phyloP scores from a whole-genome alignment of 2,888 invertebrate species.

The Strigamia maritima region DNA sequence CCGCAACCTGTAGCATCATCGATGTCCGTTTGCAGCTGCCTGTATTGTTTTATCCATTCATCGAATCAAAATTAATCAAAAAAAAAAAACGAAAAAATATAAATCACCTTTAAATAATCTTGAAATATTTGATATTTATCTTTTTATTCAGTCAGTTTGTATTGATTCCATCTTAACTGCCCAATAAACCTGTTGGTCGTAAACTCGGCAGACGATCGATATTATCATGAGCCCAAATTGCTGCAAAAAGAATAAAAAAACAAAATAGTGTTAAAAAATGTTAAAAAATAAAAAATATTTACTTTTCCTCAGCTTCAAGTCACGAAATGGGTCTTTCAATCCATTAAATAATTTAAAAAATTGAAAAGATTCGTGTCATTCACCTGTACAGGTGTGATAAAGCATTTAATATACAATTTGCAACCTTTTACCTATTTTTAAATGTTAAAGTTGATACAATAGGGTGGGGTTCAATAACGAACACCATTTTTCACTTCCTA shows the following conservation, averaged over 20 bases:
- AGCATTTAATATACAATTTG: too few relatives aligned
- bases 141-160: neutral
- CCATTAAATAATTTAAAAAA: neutral
- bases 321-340: neutral
- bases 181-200: constrained; percentile 9
- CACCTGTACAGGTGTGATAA: too few relatives aligned
- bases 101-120: neutral
- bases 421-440: too few relatives aligned
- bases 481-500: too few relatives aligned
- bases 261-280: neutral
- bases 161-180: constrained; percentile 1
- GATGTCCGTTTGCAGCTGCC: too few relatives aligned
- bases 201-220: neutral
- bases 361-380: neutral
- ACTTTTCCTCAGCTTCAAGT: neutral
- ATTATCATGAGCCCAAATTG: neutral
- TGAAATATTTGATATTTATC: neutral
- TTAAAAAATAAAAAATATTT: neutral
- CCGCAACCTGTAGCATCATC: too few relatives aligned
- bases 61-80: neutral
- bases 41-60: too few relatives aligned
- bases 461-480: too few relatives aligned
- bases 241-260: neutral
- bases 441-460: too few relatives aligned
- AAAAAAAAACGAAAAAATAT: neutral